phyloP scores from a whole-genome alignment of 2,888 invertebrate species.

The Willowsia nigromaculata region DNA sequence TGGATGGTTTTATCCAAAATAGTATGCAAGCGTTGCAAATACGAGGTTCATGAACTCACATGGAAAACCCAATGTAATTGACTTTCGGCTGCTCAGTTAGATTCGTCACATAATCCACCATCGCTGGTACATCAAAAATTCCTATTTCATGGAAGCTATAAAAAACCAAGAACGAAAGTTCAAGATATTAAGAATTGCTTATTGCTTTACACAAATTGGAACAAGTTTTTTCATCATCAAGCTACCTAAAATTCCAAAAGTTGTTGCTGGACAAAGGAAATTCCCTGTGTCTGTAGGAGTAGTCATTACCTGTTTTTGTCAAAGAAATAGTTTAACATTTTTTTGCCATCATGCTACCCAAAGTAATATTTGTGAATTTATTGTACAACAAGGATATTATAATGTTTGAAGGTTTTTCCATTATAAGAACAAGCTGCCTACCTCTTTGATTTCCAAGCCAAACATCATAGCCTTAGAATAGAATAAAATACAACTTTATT shows the following conservation, averaged over 20 bases:
- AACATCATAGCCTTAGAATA: constrained; percentile 81
- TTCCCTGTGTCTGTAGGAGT: constrained; percentile 45
- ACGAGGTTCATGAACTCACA: neutral
- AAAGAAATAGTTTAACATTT: no score
- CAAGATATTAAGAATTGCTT: constrained; percentile 19
- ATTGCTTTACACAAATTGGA: neutral
- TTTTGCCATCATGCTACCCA: neutral
- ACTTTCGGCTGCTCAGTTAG: constrained; percentile 24
- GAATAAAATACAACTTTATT: no score
- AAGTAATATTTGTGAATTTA: neutral
- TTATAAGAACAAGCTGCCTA: neutral
- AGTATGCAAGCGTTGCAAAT: constrained; percentile 15
- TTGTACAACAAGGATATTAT: neutral
- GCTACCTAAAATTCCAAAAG: constrained; percentile 69
- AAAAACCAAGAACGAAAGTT: constrained; percentile 38
- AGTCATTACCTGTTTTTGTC: constrained; percentile 56
- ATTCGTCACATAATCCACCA: constrained; percentile 49
- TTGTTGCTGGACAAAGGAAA: constrained; percentile 80
- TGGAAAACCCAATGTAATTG: constrained; percentile 64
- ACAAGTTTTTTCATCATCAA: neutral
- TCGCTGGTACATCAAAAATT: constrained; percentile 52
- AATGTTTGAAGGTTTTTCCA: no score
- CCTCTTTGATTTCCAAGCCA: constrained; percentile 81
- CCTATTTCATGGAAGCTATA: constrained; percentile 57
- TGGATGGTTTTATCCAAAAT: neutral